Conservation (phyloP, 2,797 vertebrate species). For the Glyptemys insculpta region DNA sequence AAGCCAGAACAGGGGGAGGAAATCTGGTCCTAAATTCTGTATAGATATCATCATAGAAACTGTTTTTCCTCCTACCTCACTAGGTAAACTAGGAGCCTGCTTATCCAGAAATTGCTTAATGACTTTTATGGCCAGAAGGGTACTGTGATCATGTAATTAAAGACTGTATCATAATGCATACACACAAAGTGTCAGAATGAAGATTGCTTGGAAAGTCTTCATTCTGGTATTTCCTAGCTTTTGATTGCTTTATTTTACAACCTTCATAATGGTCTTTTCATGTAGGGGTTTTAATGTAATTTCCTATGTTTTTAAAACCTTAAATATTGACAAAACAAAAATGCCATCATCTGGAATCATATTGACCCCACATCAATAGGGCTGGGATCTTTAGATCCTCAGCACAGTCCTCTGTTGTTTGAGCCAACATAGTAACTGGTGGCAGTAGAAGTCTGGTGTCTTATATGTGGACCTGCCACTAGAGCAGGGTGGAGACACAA, state of each 20-base stretch:
- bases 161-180: neutral
- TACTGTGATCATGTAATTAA: neutral
- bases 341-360: neutral
- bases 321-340: neutral
- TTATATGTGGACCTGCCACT: neutral
- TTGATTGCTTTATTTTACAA: neutral
- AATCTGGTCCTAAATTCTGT: too few species aligned
- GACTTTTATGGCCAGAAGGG: neutral
- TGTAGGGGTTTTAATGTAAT: neutral
- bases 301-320: neutral
- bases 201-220: neutral
- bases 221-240: neutral
- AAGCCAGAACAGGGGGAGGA: too few species aligned
- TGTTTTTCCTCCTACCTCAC: too few species aligned
- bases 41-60: too few species aligned
- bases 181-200: neutral
- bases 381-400: neutral
- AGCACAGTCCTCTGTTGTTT: neutral
- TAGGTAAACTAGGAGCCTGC: too few species aligned
- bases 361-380: neutral
- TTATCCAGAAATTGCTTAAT: too few species aligned
- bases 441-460: neutral
- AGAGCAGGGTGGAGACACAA: neutral
- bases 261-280: neutral
- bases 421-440: neutral